Evolutionary conservation across 1,140 invertebrate genomes (phyloP).

Genomic region (Globodera rostochiensis): DNA sequence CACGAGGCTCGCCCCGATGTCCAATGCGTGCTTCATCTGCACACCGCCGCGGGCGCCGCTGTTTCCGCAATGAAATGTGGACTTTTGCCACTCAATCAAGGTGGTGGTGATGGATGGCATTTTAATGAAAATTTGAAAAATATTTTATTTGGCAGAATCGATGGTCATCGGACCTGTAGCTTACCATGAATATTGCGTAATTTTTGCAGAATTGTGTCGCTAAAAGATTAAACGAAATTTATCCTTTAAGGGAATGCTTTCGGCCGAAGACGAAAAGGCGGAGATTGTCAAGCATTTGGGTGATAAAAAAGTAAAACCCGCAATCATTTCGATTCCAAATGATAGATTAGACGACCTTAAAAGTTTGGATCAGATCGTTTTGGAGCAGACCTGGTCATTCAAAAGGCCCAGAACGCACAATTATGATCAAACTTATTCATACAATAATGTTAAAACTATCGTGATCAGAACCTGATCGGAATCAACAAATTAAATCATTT

Average conservation of each 20-base stretch:
- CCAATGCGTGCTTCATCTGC: conserved; percentile 90
- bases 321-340: not conserved
- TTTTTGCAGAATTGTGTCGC: not conserved
- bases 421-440: too few species aligned
- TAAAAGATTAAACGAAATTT: conserved; percentile 5
- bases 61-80: conserved; percentile 71
- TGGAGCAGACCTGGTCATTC: too few species aligned
- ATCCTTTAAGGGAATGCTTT: conserved; percentile 64
- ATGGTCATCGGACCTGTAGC: conserved; percentile 67
- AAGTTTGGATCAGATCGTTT: too few species aligned
- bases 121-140: not conserved
- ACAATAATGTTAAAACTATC: too few species aligned
- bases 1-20: conserved; percentile 93
- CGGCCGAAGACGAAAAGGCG: conserved; percentile 67
- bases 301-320: conserved; percentile 40
- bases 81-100: conserved; percentile 63
- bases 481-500: conserved; percentile 19
- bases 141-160: conserved; percentile 66
- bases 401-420: too few species aligned
- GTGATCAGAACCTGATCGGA: not conserved
- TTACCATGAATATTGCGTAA: conserved; percentile 67
- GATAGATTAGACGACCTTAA: too few species aligned
- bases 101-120: not conserved
- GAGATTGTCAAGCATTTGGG: conserved; percentile 67
- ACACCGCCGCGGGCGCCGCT: conserved; percentile 79